These are phyloP conservation scores for Neomonachus schauinslandi DNA, from an alignment of 2,113 vertebrate genomes.

Conservation along the genomic window DNA sequence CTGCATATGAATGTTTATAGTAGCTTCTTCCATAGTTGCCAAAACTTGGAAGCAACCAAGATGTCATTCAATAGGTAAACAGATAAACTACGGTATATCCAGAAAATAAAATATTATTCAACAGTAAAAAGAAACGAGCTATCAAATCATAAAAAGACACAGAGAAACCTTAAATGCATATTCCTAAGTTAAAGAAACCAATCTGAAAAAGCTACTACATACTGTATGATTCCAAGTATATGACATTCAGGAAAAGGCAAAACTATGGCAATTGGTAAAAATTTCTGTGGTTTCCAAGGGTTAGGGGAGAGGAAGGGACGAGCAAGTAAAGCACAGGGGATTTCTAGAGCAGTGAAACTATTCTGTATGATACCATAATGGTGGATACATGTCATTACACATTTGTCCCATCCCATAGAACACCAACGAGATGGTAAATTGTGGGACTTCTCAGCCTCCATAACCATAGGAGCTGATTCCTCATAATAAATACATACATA, in stretches of 20 bases:
- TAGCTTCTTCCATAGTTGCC: neutral
- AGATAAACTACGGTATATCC: neutral
- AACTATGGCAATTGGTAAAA: neutral
- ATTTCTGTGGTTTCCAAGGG: neutral
- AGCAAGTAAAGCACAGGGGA: neutral
- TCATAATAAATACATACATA: neutral
- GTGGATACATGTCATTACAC: neutral
- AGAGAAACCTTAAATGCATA: neutral
- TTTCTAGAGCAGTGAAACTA: neutral
- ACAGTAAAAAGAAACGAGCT: neutral
- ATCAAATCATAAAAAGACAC: neutral
- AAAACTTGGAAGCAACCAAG: neutral
- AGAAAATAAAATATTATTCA: neutral
- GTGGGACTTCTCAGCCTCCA: neutral
- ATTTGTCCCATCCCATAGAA: neutral
- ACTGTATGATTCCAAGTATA: neutral
- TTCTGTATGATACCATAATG: neutral
- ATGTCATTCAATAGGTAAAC: neutral
- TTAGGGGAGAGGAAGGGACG: neutral
- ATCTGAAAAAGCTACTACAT: neutral
- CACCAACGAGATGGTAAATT: neutral
- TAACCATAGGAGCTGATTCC: neutral
- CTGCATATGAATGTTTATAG: neutral
- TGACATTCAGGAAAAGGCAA: neutral
- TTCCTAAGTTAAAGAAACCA: neutral